Evolutionary conservation across 2,888 invertebrate genomes (phyloP).

Genomic region (Cheilosia scutellata): DNA sequence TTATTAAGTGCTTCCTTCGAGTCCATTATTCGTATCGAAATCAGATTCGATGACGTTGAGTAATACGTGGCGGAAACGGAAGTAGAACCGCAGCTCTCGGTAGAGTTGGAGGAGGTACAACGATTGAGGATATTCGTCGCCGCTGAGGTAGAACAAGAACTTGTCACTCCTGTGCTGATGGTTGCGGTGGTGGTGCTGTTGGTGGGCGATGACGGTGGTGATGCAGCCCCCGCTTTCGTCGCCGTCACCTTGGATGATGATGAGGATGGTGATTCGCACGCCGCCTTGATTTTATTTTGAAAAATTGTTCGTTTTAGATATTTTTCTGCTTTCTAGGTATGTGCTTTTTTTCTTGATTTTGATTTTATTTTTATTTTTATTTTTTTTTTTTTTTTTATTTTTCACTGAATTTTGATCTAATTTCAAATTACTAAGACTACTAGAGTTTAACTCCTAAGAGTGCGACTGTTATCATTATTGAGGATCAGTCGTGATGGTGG

Average conservation of each 20-base stretch:
- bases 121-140: conserved; percentile 53
- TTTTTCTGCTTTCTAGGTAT: conserved; percentile 59
- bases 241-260: conserved; percentile 25
- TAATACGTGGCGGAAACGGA: conserved; percentile 67
- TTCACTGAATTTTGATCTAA: conserved; percentile 31
- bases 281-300: conserved; percentile 74
- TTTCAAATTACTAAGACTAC: conserved; percentile 67
- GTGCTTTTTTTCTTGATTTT: conserved; percentile 61
- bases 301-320: conserved; percentile 72
- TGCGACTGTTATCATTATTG: conserved; percentile 18
- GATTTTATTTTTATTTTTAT: conserved; percentile 54
- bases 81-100: conserved; percentile 59
- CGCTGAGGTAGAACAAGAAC: conserved; percentile 48
- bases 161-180: conserved; percentile 53
- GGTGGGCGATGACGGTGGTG: conserved; percentile 34
- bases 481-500: conserved; percentile 12
- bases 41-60: conserved; percentile 66
- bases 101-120: conserved; percentile 42
- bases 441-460: conserved; percentile 18
- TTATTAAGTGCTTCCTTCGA: conserved; percentile 64
- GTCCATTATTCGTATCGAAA: conserved; percentile 73
- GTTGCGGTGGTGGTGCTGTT: neutral
- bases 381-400: conserved; percentile 28
- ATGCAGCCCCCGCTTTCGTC: conserved; percentile 7
- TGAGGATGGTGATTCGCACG: conserved; percentile 52